These are phyloP conservation scores for Imbricaverruca yamaguchii DNA, from an alignment of 2,888 invertebrate genomes.

Conservation along the genomic window DNA sequence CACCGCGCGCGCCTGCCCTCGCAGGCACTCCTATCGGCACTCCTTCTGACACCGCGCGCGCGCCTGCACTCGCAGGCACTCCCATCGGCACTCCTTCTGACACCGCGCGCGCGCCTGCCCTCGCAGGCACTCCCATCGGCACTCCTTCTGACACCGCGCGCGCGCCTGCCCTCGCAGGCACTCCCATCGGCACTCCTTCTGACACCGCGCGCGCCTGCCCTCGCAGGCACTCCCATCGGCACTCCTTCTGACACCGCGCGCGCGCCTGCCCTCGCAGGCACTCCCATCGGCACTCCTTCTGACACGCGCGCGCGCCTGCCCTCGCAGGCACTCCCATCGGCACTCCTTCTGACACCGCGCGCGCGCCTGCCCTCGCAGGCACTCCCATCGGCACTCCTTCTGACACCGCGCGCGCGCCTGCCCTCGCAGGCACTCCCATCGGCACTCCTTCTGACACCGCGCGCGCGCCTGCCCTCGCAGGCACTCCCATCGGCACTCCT, in stretches of 20 bases:
- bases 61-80: not conserved
- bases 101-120: not conserved
- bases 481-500: slow-evolving; percentile 27
- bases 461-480: not conserved
- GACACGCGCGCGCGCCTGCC: not conserved
- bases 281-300: slow-evolving; percentile 28
- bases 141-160: slow-evolving; percentile 27
- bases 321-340: slow-evolving; percentile 19
- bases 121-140: slow-evolving; percentile 18
- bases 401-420: not conserved
- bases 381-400: slow-evolving; percentile 28
- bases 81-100: slow-evolving; percentile 29
- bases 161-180: not conserved
- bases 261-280: not conserved
- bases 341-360: slow-evolving; percentile 27
- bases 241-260: slow-evolving; percentile 27
- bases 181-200: slow-evolving; percentile 28
- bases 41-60: slow-evolving; percentile 20
- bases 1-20: not conserved
- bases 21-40: slow-evolving; percentile 25
- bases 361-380: not conserved
- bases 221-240: slow-evolving; percentile 18
- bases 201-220: not conserved
- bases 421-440: not conserved
- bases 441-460: slow-evolving; percentile 31